Conservation (phyloP, 2,888 invertebrate species). For the Nymphalis c-album region DNA sequence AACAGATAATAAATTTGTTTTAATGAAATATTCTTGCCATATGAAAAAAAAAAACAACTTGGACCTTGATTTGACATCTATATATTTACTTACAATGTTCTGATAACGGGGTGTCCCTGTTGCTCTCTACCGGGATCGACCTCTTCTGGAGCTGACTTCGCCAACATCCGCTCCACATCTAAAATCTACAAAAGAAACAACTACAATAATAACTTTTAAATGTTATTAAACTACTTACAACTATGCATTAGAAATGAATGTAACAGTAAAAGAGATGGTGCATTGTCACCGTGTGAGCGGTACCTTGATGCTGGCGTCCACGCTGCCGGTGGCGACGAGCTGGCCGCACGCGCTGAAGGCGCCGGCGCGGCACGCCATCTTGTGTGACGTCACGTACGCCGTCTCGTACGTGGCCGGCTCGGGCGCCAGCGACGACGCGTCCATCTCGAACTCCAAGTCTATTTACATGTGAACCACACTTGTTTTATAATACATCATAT, state of each 20-base stretch:
- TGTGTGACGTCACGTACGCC: slow-evolving; percentile 99
- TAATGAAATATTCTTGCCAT: no score
- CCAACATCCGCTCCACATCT: slow-evolving; percentile 99
- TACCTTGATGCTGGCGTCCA: slow-evolving; percentile 98
- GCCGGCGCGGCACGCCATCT: slow-evolving; percentile 96
- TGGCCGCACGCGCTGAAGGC: slow-evolving; percentile 98
- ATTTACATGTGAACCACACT: neutral
- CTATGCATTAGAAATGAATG: no score
- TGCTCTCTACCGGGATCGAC: slow-evolving; percentile 91
- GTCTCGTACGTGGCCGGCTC: slow-evolving; percentile 99
- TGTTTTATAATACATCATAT: no score
- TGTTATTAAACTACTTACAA: no score
- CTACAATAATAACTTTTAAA: neutral
- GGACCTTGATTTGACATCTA: no score
- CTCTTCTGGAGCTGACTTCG: slow-evolving; percentile 97
- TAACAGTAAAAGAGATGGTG: no score
- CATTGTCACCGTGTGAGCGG: neutral
- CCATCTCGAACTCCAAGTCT: slow-evolving; percentile 98
- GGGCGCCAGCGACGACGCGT: slow-evolving; percentile 94
- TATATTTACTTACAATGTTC: slow-evolving; percentile 85
- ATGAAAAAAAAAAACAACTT: no score
- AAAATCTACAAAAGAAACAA: slow-evolving; percentile 84
- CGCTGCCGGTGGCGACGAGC: slow-evolving; percentile 98
- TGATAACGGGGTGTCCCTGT: slow-evolving; percentile 98
- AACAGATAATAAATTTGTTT: neutral